phyloP scores from a whole-genome alignment of 92 coral and sea anemone species.

The Porites cylindrica region DNA sequence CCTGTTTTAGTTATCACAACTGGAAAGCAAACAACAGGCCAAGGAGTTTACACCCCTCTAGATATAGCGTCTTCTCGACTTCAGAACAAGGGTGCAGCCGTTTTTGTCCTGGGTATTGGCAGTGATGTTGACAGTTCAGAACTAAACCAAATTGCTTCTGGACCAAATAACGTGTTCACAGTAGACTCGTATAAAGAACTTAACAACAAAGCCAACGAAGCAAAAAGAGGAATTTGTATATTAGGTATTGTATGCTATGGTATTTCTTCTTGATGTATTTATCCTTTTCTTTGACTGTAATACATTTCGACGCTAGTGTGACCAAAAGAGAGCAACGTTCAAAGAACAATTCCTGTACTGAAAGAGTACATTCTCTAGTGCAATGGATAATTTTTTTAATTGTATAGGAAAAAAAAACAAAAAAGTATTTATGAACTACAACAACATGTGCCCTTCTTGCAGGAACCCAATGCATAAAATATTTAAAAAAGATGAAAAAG shows the following conservation, averaged over 20 bases:
- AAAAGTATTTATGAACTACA: too few species aligned
- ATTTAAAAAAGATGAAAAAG: too few species aligned
- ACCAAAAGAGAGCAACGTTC: too few species aligned
- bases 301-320: background rate
- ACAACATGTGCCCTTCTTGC: too few species aligned
- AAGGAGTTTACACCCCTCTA: conserved; percentile 45
- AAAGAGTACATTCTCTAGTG: too few species aligned
- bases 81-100: conserved; percentile 35
- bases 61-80: conserved; percentile 16
- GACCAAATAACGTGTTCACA: conserved; percentile 34
- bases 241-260: conserved; percentile 31
- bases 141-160: conserved; percentile 64
- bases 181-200: conserved; percentile 64
- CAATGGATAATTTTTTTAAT: too few species aligned
- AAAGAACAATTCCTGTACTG: too few species aligned
- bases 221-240: conserved; percentile 55
- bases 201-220: conserved; percentile 16
- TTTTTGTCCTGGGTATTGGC: conserved; percentile 71
- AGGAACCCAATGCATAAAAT: too few species aligned
- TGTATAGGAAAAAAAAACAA: too few species aligned
- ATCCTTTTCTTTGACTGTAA: background rate
- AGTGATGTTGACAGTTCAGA: conserved; percentile 40
- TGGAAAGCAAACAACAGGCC: conserved; percentile 58
- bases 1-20: conserved; percentile 47
- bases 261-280: background rate